phyloP scores from a whole-genome alignment of 2,888 invertebrate genomes.

The Drosophila fulvimacula region DNA sequence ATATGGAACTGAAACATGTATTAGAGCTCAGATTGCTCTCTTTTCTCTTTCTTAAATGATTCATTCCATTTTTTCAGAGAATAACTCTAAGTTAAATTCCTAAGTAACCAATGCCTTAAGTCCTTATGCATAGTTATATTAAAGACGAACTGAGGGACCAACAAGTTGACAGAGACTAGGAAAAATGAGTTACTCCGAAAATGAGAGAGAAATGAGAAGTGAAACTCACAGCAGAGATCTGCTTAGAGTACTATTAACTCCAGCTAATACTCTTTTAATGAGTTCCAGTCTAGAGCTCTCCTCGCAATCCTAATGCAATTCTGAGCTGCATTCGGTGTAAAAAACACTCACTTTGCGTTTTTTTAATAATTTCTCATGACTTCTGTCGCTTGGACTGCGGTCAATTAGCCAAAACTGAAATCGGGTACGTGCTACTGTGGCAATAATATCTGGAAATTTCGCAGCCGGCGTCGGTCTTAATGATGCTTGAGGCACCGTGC shows the following conservation, averaged over 20 bases:
- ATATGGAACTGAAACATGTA: too few species aligned
- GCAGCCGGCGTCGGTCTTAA: constrained; percentile 45
- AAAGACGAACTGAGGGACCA: background rate
- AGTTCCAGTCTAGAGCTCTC: background rate
- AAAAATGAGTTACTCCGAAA: too few species aligned
- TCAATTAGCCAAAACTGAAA: constrained; percentile 44
- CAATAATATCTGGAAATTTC: constrained; percentile 25
- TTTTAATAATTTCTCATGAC: constrained; percentile 44
- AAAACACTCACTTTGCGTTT: background rate
- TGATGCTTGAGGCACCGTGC: constrained; percentile 38
- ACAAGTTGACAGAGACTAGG: too few species aligned
- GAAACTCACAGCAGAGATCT: background rate
- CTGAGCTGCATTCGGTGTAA: constrained; percentile 2
- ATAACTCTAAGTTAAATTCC: too few species aligned
- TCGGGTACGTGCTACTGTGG: constrained; percentile 38
- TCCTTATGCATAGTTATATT: too few species aligned
- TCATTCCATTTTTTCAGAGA: too few species aligned
- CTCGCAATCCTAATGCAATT: constrained; percentile 7
- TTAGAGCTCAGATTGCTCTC: too few species aligned
- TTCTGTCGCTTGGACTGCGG: constrained; percentile 39
- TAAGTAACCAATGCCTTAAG: too few species aligned
- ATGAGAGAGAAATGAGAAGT: background rate
- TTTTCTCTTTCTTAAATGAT: too few species aligned
- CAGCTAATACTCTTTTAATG: constrained; percentile 10
- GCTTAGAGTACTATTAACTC: background rate